Evolutionary conservation across 1,140 invertebrate species (phyloP), one percentile per base, ranked within the genome.

Genomic region (Bombus sylvicola): DNA sequence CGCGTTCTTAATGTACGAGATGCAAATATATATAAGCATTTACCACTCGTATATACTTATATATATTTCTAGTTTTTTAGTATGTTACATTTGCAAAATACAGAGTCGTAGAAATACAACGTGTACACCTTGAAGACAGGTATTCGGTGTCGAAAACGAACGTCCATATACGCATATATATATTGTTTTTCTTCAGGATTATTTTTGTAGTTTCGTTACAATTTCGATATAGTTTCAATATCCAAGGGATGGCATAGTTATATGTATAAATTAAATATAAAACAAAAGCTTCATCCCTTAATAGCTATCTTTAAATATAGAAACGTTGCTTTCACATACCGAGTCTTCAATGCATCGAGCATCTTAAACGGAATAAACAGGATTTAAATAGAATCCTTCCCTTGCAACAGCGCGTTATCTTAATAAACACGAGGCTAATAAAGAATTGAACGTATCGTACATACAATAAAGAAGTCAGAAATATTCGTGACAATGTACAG

Each of bases 41-140:
- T 69, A 86, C 73, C 12, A 43, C 18, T 25, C 43, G 84, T 90
- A 85, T 83, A 89, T 74, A 89, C 88, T 86, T 78, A 89, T 78
- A 85, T 89, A 91, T 91, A 87, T 82, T 90, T 39, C 13, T 31
- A 34, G 18, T 34, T 78, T 28, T 73, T 69, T 64, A 69, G n/a
- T 93, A 92, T 92, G 72, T 91, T 93, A 93, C 91, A 93, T 76
- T 92, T 90, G 87, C 81, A 92, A 92, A 91, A 90, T 93, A 91
- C 86, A 83, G 87, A 91, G 81, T 86, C 69, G 77, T 88, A 69
- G 73, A 89, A 88, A 90, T 88, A 76, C 34, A 79, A 72, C 81
- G 47, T 78, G 81, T 81, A 83, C 85, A 75, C 71, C 43, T 83
- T 59, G 78, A 90, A 80, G 53, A 86, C 31, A 68, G 85, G 73